Percentiles rank a stretch among this genome's conserved stretches.
These are phyloP conservation scores for Drosophila quadrilineata DNA, from an alignment of 1,140 invertebrate species.

Conservation along the genomic window DNA sequence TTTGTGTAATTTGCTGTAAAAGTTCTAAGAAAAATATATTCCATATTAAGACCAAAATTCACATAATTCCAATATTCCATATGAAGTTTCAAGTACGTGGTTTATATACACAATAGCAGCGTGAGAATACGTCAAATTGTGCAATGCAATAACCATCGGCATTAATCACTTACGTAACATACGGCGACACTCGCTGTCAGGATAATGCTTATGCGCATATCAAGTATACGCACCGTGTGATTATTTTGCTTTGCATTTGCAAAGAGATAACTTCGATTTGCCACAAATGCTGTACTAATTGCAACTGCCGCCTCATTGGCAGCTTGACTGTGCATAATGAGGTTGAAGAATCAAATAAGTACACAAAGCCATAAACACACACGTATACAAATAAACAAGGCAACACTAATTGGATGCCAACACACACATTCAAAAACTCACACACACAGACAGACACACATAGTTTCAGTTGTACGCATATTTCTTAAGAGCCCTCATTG, in stretches of 20 bases:
- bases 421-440: no score
- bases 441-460: neutral
- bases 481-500: conserved; percentile 41
- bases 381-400: neutral
- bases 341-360: conserved; percentile 45
- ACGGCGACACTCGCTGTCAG: no score
- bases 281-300: conserved; percentile 25
- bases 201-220: conserved; percentile 20
- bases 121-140: no score
- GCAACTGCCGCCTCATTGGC: conserved; percentile 16
- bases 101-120: no score
- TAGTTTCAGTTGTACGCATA: neutral
- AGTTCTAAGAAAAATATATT: no score
- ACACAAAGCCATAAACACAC: conserved; percentile 12
- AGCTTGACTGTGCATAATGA: conserved; percentile 54
- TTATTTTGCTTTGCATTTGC: conserved; percentile 2
- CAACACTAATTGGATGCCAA: conserved; percentile 20
- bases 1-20: no score
- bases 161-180: neutral
- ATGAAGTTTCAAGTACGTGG: no score
- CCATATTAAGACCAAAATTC: no score
- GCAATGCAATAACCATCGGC: no score
- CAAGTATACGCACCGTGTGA: conserved; percentile 43
- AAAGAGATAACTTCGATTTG: conserved; percentile 8
- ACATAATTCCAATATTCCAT: no score